Evolutionary conservation across 2,113 vertebrate genomes (phyloP).

Genomic region (Nesoenas mayeri): DNA sequence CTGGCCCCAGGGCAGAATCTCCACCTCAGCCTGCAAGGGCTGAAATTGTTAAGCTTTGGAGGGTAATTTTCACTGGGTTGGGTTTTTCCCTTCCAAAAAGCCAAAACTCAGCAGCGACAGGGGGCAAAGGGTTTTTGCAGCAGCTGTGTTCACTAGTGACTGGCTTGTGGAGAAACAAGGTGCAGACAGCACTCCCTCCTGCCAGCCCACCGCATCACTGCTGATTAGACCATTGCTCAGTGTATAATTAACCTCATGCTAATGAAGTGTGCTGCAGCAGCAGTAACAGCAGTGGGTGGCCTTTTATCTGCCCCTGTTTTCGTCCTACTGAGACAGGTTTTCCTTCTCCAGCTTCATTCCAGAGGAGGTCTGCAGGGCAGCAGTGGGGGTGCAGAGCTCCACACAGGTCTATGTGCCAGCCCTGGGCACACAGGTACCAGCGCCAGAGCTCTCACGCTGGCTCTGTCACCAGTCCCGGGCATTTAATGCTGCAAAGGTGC

Average conservation of each 20-base stretch:
- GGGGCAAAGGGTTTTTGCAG: background rate
- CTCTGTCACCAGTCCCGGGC: background rate
- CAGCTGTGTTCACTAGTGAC: no score
- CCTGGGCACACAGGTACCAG: no score
- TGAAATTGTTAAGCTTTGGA: background rate
- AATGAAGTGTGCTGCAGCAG: background rate
- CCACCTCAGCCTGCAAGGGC: background rate
- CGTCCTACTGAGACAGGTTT: background rate
- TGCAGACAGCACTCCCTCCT: background rate
- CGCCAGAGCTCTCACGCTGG: background rate
- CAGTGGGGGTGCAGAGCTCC: background rate
- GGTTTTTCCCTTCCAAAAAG: background rate
- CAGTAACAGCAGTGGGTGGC: rapidly evolving
- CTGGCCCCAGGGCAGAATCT: no score
- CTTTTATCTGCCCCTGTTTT: background rate
- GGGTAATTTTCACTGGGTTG: background rate
- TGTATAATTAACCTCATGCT: background rate
- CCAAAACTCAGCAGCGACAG: background rate
- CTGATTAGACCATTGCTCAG: background rate
- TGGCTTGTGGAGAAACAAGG: background rate
- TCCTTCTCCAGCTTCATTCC: background rate
- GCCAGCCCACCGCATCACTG: background rate
- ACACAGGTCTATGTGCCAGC: no score
- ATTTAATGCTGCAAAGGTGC: background rate
- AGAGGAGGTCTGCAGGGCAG: background rate